Evolutionary conservation across 2,113 vertebrate genomes (phyloP).

Genomic region (Otis tarda): DNA sequence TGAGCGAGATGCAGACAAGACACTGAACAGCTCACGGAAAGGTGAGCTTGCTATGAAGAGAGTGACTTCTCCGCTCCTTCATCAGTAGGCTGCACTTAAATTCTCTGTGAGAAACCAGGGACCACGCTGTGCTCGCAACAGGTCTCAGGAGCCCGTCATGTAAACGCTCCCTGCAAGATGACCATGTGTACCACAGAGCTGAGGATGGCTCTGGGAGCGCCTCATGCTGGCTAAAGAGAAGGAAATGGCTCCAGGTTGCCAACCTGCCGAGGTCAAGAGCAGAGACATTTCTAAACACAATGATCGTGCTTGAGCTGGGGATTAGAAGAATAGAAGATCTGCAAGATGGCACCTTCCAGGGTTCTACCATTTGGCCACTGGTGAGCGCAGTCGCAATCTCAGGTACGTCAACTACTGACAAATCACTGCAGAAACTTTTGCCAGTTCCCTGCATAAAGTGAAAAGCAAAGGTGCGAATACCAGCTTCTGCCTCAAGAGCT

Average conservation of each 20-base stretch:
- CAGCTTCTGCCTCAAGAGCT: not conserved
- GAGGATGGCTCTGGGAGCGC: not conserved
- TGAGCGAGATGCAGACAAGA: not conserved
- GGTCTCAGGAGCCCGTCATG: not conserved
- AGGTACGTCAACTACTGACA: not conserved
- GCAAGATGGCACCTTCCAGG: not conserved
- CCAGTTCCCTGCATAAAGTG: not conserved
- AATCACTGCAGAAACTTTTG: not conserved
- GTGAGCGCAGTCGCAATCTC: not conserved
- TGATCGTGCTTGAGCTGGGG: accelerated
- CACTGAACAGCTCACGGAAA: not conserved
- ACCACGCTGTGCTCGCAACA: not conserved
- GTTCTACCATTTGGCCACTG: not conserved
- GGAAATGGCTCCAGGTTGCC: not conserved
- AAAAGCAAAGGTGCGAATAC: not conserved
- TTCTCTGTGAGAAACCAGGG: not conserved
- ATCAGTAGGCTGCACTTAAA: not conserved
- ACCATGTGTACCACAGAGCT: not conserved
- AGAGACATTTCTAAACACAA: not conserved
- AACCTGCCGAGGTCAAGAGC: not conserved
- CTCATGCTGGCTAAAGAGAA: not conserved
- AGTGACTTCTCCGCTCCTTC: not conserved
- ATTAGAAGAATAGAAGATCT: not conserved
- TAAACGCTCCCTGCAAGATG: not conserved
- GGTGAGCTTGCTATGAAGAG: not conserved